A percentile compares a stretch with the other conserved stretches of the same genome.
These are phyloP conservation scores for Umimayanthus chanpuru DNA, from an alignment of 92 coral and sea anemone species.

Conservation along the genomic window DNA sequence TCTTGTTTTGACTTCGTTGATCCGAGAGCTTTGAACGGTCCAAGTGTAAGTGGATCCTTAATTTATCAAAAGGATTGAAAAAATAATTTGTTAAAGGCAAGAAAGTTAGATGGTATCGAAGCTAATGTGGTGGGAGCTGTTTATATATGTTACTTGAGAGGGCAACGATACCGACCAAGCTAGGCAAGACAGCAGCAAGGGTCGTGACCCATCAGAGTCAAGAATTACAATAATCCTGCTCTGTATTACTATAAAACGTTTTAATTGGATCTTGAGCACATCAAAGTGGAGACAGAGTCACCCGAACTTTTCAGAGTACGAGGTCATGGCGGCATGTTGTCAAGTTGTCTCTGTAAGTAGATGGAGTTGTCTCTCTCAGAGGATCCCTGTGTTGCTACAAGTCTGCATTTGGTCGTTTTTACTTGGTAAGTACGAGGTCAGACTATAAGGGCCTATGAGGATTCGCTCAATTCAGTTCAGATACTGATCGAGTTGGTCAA, in stretches of 20 bases:
- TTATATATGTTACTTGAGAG: neutral
- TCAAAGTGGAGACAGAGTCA: neutral
- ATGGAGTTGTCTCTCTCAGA: neutral
- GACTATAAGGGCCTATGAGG: too few relatives aligned
- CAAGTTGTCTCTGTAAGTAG: neutral
- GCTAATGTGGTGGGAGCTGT: too few relatives aligned
- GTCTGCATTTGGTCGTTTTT: neutral
- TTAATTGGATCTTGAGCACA: neutral
- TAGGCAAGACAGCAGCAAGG: neutral
- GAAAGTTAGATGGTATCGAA: neutral
- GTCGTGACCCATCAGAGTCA: neutral
- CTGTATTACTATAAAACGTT: neutral
- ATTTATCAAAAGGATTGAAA: neutral
- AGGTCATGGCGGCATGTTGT: constrained; percentile 2
- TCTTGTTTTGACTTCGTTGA: neutral
- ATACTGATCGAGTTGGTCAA: neutral
- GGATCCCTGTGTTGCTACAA: neutral
- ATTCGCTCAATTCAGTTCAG: neutral
- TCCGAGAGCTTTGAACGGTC: too few relatives aligned
- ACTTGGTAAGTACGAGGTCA: neutral
- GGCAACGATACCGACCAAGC: neutral
- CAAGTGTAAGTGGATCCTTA: neutral
- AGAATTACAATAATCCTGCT: neutral
- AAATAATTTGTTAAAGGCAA: neutral
- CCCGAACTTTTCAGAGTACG: neutral